phyloP scores from a whole-genome alignment of 2,797 vertebrate genomes.

The Bryconaethiops microstoma region DNA sequence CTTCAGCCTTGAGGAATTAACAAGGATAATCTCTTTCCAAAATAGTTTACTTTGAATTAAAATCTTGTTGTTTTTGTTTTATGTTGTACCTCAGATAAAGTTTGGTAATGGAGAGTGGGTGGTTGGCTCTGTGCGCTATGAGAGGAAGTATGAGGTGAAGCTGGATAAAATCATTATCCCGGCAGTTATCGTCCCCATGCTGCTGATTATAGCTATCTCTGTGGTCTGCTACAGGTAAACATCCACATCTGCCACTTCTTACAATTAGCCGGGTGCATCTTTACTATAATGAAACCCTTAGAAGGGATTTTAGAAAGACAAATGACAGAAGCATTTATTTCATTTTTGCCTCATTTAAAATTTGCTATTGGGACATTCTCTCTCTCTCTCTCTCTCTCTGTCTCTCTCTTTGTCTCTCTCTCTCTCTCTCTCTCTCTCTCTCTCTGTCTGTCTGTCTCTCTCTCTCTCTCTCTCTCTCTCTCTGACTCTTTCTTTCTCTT shows the following conservation, averaged over 20 bases:
- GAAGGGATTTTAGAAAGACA: background rate
- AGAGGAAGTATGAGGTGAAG: slow-evolving; percentile 80
- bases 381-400: background rate
- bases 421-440: background rate
- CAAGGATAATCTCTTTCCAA: background rate
- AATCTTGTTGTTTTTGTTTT: background rate
- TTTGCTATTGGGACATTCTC: no score
- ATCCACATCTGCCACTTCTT: slow-evolving; percentile 36
- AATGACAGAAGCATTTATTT: background rate
- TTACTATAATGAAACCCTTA: background rate
- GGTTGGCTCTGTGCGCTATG: slow-evolving; percentile 88
- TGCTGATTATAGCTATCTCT: slow-evolving; percentile 85
- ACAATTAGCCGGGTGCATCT: background rate
- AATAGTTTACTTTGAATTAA: background rate
- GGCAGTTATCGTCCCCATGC: slow-evolving; percentile 92
- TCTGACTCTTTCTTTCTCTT: no score
- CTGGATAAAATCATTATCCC: slow-evolving; percentile 88
- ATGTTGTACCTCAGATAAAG: slow-evolving; percentile 80
- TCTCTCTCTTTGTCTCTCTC: background rate
- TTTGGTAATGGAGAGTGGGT: slow-evolving; percentile 89
- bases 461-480: no score
- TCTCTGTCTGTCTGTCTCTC: no score
- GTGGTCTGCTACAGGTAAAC: slow-evolving; percentile 87
- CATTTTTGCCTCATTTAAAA: no score
- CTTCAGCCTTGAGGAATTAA: background rate